These are phyloP conservation scores for Lateolabrax maculatus DNA, from an alignment of 2,797 vertebrate species.

Conservation along the genomic window DNA sequence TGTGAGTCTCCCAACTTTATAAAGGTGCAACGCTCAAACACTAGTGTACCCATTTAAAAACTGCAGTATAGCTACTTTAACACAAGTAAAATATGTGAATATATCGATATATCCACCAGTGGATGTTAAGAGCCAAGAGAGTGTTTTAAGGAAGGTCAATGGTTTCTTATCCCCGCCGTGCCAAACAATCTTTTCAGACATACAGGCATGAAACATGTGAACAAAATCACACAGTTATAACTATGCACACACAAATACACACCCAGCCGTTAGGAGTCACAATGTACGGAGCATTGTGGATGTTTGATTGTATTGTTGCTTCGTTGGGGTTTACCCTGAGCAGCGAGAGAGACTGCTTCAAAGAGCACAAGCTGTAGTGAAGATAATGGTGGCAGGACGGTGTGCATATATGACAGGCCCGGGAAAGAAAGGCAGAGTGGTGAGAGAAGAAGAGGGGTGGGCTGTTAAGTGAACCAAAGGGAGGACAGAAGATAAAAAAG, in stretches of 20 bases:
- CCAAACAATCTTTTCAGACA: constrained; percentile 12
- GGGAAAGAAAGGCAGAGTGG: constrained; percentile 46
- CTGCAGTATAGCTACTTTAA: background rate
- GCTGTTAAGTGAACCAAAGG: constrained; percentile 55
- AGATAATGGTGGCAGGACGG: constrained; percentile 47
- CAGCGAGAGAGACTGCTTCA: constrained; percentile 21
- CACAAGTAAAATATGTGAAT: constrained; percentile 4
- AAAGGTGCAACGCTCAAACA: background rate
- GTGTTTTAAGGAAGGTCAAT: background rate
- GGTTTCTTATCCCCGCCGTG: background rate
- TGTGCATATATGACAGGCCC: constrained; percentile 45
- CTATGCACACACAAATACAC: background rate
- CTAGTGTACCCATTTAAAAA: background rate
- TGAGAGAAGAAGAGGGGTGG: constrained; percentile 38
- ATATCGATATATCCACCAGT: background rate
- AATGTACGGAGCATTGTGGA: background rate
- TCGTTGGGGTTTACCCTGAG: constrained; percentile 22
- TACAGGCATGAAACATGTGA: background rate
- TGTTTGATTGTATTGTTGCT: constrained; percentile 5
- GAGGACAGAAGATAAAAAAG: constrained; percentile 10
- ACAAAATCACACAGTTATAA: constrained; percentile 11
- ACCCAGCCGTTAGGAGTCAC: background rate
- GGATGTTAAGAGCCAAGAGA: background rate
- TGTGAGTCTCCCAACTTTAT: background rate
- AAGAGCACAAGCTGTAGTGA: constrained; percentile 25